Evolutionary conservation across 2,797 vertebrate genomes (phyloP).

Genomic region (Sphenopsis melanotis): DNA sequence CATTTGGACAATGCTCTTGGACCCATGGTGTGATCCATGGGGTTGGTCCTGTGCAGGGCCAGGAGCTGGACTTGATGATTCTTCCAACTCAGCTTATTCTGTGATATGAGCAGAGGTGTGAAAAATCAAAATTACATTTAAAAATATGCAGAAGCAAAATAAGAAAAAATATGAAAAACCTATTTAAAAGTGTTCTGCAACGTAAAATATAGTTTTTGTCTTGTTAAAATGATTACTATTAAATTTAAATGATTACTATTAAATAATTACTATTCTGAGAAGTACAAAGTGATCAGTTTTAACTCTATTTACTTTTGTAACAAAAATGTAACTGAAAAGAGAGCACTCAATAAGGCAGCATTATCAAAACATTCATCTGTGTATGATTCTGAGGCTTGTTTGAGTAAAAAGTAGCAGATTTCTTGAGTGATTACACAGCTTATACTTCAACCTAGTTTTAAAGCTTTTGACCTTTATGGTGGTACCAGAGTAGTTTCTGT

Average conservation of each 20-base stretch:
- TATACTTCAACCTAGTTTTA: not conserved
- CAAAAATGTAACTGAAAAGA: not conserved
- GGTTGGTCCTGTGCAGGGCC: not conserved
- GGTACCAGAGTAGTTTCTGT: not conserved
- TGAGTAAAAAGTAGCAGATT: not conserved
- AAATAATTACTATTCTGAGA: not conserved
- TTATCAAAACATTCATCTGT: not conserved
- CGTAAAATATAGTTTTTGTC: not conserved
- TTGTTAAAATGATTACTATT: not conserved
- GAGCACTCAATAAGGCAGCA: not conserved
- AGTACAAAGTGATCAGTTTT: not conserved
- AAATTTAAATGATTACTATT: too few relatives aligned
- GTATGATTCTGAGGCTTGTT: not conserved
- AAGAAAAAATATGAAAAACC: not conserved
- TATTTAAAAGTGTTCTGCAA: not conserved
- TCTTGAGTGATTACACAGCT: not conserved
- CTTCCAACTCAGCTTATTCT: not conserved
- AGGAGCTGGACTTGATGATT: not conserved
- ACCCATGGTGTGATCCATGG: too few relatives aligned
- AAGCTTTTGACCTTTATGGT: not conserved
- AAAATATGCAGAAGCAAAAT: not conserved
- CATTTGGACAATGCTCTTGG: not conserved
- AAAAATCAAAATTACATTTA: not conserved
- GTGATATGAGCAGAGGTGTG: not conserved
- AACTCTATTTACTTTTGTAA: not conserved